Percentiles rank a stretch among this genome's conserved stretches.
phyloP scores from a whole-genome alignment of 2,888 invertebrate species.

The Ophion costatus region DNA sequence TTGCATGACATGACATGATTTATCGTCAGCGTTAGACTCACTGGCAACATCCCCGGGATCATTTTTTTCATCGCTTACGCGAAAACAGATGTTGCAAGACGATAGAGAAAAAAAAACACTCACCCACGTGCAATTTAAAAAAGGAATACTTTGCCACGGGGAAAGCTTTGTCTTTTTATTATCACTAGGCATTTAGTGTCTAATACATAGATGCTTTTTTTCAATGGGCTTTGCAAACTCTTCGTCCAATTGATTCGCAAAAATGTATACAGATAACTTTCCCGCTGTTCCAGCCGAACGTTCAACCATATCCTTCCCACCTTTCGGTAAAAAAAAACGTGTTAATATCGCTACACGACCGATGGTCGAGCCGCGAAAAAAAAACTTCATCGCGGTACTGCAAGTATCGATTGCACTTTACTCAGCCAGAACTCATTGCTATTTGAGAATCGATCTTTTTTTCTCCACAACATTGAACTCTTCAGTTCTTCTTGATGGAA shows the following conservation, averaged over 20 bases:
- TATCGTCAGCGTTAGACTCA: conserved; percentile 39
- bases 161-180: conserved; percentile 29
- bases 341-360: no score
- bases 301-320: not conserved
- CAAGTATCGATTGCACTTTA: no score
- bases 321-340: not conserved
- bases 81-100: not conserved
- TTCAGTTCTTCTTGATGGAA: not conserved
- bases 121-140: not conserved
- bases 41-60: conserved; percentile 53
- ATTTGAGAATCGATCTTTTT: not conserved
- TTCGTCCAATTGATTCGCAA: conserved; percentile 18
- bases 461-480: not conserved
- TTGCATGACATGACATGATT: conserved; percentile 54
- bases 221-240: conserved; percentile 52
- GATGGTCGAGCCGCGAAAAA: no score
- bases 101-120: conserved; percentile 7
- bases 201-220: conserved; percentile 38
- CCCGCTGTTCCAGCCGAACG: not conserved
- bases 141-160: conserved; percentile 3
- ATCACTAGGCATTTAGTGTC: conserved; percentile 50
- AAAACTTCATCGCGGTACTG: no score
- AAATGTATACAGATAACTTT: not conserved
- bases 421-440: no score
- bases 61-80: not conserved